Percentiles rank a stretch among this genome's conserved stretches.
Evolutionary conservation across 1,140 invertebrate genomes (phyloP).

Genomic region (Homalodisca vitripennis): DNA sequence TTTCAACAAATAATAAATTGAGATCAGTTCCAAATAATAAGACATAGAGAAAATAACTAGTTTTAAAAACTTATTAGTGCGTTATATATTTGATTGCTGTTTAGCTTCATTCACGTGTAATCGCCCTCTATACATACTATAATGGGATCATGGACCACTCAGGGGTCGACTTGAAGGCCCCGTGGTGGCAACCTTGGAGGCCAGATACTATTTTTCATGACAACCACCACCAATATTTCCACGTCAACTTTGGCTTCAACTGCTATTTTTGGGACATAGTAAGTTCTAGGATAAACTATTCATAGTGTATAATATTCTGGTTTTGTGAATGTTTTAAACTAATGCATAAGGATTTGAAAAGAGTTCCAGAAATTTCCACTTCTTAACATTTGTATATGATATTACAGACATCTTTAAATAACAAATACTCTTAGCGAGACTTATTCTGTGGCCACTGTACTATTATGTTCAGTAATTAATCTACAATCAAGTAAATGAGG

Average conservation of each 20-base stretch:
- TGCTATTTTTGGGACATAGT: constrained; percentile 66
- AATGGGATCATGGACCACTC: constrained; percentile 76
- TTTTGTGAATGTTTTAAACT: not conserved
- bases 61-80: not conserved
- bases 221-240: constrained; percentile 76
- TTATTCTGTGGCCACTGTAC: no score
- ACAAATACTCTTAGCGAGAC: no score
- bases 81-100: no score
- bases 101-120: constrained; percentile 57
- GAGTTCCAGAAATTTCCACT: not conserved
- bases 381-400: not conserved
- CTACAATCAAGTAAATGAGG: no score
- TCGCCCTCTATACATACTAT: constrained; percentile 66
- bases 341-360: not conserved
- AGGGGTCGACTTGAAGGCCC: constrained; percentile 68
- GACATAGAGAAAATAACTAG: not conserved
- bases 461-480: no score
- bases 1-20: not conserved
- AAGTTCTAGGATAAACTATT: constrained; percentile 33
- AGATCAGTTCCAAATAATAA: not conserved
- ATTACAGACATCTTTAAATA: constrained; percentile 20
- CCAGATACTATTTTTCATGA: constrained; percentile 73
- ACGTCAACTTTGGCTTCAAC: constrained; percentile 75
- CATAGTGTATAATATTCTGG: not conserved
- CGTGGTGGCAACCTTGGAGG: constrained; percentile 78